A percentile compares a stretch with the other conserved stretches of the same genome.
Evolutionary conservation across 2,113 vertebrate genomes (phyloP).

Genomic region (Propithecus coquereli): DNA sequence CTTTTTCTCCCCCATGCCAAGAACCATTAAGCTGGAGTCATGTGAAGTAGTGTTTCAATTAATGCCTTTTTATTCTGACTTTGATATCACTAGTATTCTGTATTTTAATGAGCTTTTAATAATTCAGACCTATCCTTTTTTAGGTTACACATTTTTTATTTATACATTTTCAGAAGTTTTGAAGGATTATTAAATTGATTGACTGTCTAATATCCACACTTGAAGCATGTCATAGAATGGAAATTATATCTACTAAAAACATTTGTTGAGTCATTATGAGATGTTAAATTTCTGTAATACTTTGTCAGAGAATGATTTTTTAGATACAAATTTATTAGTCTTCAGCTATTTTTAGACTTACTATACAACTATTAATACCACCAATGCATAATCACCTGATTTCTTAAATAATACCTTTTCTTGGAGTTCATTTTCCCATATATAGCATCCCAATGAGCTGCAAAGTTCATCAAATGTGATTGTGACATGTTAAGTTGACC

Average conservation of each 20-base stretch:
- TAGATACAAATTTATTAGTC: slow-evolving; percentile 11
- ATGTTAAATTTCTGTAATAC: background rate
- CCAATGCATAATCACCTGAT: background rate
- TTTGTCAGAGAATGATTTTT: slow-evolving; percentile 29
- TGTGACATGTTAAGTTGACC: background rate
- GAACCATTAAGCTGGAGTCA: background rate
- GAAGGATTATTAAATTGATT: slow-evolving; percentile 56
- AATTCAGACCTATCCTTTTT: slow-evolving; percentile 1
- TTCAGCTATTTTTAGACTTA: slow-evolving; percentile 29
- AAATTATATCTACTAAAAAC: slow-evolving; percentile 32
- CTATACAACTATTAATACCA: background rate
- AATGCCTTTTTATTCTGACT: slow-evolving; percentile 18
- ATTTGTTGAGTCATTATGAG: slow-evolving; percentile 23
- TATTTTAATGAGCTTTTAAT: slow-evolving; percentile 32
- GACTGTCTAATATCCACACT: slow-evolving; percentile 9
- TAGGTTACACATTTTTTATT: slow-evolving; percentile 14
- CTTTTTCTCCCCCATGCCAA: background rate
- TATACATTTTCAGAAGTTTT: slow-evolving; percentile 31
- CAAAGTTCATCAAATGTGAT: background rate
- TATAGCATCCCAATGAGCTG: background rate
- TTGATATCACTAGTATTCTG: background rate
- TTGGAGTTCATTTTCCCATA: background rate
- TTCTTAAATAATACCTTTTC: background rate
- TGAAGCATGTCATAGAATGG: slow-evolving; percentile 46
- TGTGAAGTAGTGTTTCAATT: background rate